Percentiles rank a stretch among this genome's conserved stretches.
phyloP scores from a whole-genome alignment of 35 echinoderm and acorn worm genomes.

The Eucidaris tribuloides region DNA sequence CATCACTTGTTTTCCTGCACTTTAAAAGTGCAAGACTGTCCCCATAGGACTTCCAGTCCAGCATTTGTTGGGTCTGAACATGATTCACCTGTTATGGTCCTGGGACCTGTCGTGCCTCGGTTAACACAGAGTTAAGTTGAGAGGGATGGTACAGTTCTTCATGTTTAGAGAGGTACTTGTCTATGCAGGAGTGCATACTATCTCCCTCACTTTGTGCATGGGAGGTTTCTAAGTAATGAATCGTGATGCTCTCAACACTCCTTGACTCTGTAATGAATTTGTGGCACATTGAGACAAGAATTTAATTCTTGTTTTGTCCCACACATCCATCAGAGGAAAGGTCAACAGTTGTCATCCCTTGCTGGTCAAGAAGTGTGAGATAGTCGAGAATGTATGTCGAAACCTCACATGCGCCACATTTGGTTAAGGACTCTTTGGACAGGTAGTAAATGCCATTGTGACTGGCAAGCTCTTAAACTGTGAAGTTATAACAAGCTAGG shows the following conservation, averaged over 20 bases:
- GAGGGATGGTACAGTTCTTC: background rate
- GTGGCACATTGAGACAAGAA: no score
- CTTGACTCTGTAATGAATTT: no score
- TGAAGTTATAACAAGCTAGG: background rate
- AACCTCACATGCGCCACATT: background rate
- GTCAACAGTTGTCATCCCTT: background rate
- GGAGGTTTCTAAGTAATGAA: no score
- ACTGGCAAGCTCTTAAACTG: background rate
- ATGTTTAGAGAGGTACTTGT: background rate
- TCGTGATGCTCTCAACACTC: no score
- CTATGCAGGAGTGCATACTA: no score
- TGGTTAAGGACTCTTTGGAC: background rate
- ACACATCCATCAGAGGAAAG: background rate
- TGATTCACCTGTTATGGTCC: no score
- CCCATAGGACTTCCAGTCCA: no score
- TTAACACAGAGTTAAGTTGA: background rate
- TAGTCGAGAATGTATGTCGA: background rate
- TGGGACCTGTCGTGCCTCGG: background rate
- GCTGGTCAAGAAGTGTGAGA: background rate
- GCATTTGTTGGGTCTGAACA: no score
- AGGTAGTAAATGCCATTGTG: slow-evolving; percentile 15
- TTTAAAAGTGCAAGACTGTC: no score
- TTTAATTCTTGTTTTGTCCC: no score
- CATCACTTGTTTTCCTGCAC: no score
- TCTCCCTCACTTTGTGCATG: no score